A percentile compares a stretch with the other conserved stretches of the same genome.
These are phyloP conservation scores for Hydropsyche betteni DNA, from an alignment of 2,888 invertebrate species.

Conservation along the genomic window DNA sequence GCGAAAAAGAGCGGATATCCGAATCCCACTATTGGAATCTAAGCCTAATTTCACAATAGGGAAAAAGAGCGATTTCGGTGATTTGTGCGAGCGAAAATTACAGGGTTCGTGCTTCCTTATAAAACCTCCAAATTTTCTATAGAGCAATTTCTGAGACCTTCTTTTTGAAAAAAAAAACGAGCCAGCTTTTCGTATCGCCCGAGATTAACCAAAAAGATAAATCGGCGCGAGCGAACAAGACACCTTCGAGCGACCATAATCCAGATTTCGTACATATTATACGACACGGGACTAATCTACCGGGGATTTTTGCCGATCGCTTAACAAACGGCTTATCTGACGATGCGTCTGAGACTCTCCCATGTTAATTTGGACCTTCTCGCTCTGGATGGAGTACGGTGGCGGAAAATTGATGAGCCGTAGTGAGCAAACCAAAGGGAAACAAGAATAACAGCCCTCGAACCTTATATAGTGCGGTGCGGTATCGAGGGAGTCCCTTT, in stretches of 20 bases:
- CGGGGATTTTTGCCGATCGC: too few relatives aligned
- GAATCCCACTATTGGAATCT: constrained; percentile 17
- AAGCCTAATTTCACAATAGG: constrained; percentile 21
- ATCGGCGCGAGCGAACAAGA: constrained; percentile 8
- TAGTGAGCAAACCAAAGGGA: constrained; percentile 24
- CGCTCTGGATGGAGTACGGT: neutral
- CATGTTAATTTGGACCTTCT: neutral
- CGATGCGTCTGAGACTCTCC: constrained; percentile 4
- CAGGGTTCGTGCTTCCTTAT: too few relatives aligned
- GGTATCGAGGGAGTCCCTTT: constrained; percentile 8
- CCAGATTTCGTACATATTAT: too few relatives aligned
- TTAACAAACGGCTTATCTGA: neutral
- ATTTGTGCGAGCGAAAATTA: neutral
- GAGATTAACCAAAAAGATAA: neutral
- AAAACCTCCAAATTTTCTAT: too few relatives aligned
- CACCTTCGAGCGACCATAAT: neutral
- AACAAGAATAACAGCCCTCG: constrained; percentile 26
- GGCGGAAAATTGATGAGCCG: constrained; percentile 30
- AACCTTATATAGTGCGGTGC: neutral
- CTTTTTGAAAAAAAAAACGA: too few relatives aligned
- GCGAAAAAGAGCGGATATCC: constrained; percentile 18
- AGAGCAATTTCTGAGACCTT: too few relatives aligned
- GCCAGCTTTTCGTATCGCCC: too few relatives aligned
- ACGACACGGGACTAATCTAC: too few relatives aligned
- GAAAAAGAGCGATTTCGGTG: neutral